Evolutionary conservation across 2,888 invertebrate genomes (phyloP).

Genomic region (Agriopis aurantiaria): DNA sequence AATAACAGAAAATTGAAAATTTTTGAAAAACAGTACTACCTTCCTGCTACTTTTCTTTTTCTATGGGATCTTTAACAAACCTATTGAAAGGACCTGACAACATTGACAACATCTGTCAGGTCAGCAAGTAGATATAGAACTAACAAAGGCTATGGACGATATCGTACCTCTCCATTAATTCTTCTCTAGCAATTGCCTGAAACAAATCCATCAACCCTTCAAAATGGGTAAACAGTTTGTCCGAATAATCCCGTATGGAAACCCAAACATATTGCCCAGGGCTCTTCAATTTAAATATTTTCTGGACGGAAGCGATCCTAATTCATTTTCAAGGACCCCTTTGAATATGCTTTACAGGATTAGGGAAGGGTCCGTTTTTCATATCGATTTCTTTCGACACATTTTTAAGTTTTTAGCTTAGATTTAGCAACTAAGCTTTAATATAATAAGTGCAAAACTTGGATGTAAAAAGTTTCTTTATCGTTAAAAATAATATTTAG

Average conservation of each 20-base stretch:
- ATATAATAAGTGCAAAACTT: background rate
- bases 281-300: slow-evolving; percentile 28
- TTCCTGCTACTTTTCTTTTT: no score
- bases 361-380: slow-evolving; percentile 27
- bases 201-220: slow-evolving; percentile 26
- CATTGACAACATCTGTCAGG: no score
- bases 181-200: slow-evolving; percentile 1
- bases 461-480: background rate
- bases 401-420: background rate
- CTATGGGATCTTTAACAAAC: no score
- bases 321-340: slow-evolving; percentile 27
- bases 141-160: background rate
- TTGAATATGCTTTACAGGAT: slow-evolving; percentile 28
- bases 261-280: slow-evolving; percentile 17
- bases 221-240: slow-evolving; percentile 19
- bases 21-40: no score
- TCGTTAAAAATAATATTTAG: slow-evolving; percentile 33
- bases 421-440: background rate
- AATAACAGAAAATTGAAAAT: no score
- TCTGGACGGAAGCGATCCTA: slow-evolving; percentile 29
- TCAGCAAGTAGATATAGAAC: background rate
- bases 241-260: slow-evolving; percentile 18
- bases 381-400: slow-evolving; percentile 25
- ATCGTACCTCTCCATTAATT: background rate
- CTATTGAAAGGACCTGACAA: no score